A percentile compares a stretch with the other conserved stretches of the same genome.
Conservation (phyloP, 2,113 vertebrate genomes). For the Pelecanus crispus region DNA sequence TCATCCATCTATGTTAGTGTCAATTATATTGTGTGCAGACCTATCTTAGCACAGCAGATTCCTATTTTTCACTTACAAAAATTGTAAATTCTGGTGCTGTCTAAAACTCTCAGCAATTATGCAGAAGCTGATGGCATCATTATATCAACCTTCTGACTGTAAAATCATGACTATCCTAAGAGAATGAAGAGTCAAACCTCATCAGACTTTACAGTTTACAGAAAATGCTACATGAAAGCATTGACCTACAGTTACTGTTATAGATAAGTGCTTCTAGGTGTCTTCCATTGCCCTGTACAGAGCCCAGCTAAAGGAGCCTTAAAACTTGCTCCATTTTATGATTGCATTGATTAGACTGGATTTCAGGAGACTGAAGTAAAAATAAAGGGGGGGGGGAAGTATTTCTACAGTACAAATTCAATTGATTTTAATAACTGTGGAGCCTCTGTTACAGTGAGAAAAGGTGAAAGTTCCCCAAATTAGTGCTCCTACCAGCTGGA, state of each 20-base stretch:
- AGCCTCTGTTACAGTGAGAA: not conserved
- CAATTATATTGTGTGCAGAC: not conserved
- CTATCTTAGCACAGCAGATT: not conserved
- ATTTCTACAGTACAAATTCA: not conserved
- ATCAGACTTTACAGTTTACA: not conserved
- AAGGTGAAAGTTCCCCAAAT: not conserved
- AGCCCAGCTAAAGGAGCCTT: not conserved
- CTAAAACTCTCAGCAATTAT: not conserved
- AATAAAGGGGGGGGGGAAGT: not conserved
- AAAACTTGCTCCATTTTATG: not conserved
- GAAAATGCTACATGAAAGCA: not conserved
- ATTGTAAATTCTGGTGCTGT: not conserved
- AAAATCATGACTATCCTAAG: not conserved
- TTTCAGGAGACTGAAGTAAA: not conserved
- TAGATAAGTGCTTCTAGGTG: not conserved
- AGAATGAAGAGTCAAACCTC: not conserved
- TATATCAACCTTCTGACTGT: not conserved
- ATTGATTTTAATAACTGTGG: not conserved
- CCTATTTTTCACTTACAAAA: not conserved
- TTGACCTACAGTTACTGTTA: not conserved
- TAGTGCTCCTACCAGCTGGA: not conserved
- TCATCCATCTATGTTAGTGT: not conserved
- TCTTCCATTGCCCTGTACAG: not conserved
- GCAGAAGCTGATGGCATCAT: not conserved
- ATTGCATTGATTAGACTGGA: not conserved